Percentiles rank a stretch among this genome's conserved stretches.
Evolutionary conservation across 1,140 invertebrate genomes (phyloP).

Genomic region (Formica selysi): DNA sequence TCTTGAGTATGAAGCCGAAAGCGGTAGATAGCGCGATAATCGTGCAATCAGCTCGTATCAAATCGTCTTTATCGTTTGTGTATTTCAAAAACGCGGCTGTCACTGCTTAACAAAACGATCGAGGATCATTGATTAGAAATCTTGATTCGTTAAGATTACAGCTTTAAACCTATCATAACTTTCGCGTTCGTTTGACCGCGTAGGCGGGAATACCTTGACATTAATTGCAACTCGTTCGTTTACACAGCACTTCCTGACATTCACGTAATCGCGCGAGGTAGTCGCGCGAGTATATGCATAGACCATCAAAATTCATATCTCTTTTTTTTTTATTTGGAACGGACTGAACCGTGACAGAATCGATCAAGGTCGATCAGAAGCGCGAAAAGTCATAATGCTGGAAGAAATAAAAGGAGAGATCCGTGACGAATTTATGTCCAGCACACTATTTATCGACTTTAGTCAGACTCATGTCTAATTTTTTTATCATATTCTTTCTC

Average conservation of each 20-base stretch:
- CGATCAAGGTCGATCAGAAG: background rate
- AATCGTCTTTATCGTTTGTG: background rate
- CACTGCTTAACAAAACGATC: background rate
- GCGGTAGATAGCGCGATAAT: too few species aligned
- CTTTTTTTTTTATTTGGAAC: background rate
- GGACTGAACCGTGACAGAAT: background rate
- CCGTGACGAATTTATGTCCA: background rate
- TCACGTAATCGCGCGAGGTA: constrained; percentile 9
- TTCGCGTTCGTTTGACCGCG: constrained; percentile 11
- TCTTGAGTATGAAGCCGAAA: too few species aligned
- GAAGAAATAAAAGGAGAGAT: background rate
- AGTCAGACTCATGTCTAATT: background rate
- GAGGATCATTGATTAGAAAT: constrained; percentile 10
- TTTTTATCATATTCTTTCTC: background rate
- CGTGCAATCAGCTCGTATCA: too few species aligned
- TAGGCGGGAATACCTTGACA: constrained; percentile 39
- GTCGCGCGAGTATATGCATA: background rate
- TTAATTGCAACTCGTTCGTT: constrained; percentile 50
- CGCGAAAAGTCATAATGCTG: background rate
- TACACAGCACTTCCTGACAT: constrained; percentile 23
- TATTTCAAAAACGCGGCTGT: background rate
- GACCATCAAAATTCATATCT: background rate
- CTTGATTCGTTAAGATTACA: constrained; percentile 15
- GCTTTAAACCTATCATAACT: background rate
- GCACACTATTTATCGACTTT: background rate